Percentiles rank a stretch among this genome's conserved stretches.
These are phyloP conservation scores for Synanthedon formicaeformis DNA, from an alignment of 2,888 invertebrate species.

Conservation along the genomic window DNA sequence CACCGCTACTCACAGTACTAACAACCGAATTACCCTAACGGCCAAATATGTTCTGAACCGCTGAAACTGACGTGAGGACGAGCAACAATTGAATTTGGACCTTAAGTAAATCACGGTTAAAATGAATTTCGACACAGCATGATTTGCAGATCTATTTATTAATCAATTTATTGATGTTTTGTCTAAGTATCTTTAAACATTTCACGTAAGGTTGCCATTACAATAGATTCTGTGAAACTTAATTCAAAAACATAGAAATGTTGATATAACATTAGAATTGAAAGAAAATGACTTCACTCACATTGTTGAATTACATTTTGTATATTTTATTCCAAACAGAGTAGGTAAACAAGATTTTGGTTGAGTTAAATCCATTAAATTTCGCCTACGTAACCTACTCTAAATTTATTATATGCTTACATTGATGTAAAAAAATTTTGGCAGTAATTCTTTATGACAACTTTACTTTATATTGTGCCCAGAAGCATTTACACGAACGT, in stretches of 20 bases:
- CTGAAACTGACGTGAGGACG: slow-evolving; percentile 34
- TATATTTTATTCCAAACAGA: too few species aligned
- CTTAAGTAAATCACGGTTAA: not conserved
- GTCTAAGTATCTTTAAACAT: slow-evolving; percentile 37
- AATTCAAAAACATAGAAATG: not conserved
- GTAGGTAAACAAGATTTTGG: too few species aligned
- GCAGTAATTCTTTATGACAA: not conserved
- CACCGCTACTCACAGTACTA: slow-evolving; percentile 53
- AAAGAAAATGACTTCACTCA: too few species aligned
- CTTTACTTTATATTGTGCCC: not conserved
- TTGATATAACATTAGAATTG: too few species aligned
- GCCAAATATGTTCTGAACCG: slow-evolving; percentile 41
- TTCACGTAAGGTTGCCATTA: slow-evolving; percentile 52
- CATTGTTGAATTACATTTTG: too few species aligned
- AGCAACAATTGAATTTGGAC: slow-evolving; percentile 33
- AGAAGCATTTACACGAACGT: not conserved
- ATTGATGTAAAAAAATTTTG: too few species aligned
- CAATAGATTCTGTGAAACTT: slow-evolving; percentile 12
- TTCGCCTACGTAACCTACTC: too few species aligned
- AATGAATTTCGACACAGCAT: too few species aligned
- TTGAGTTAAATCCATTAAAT: too few species aligned
- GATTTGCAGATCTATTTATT: too few species aligned
- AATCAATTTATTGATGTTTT: too few species aligned
- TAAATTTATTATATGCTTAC: not conserved
- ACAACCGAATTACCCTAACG: slow-evolving; percentile 28